A percentile compares a stretch with the other conserved stretches of the same genome.
These are phyloP conservation scores for Chloroclystis v-ata DNA, from an alignment of 2,888 invertebrate genomes.

Conservation along the genomic window DNA sequence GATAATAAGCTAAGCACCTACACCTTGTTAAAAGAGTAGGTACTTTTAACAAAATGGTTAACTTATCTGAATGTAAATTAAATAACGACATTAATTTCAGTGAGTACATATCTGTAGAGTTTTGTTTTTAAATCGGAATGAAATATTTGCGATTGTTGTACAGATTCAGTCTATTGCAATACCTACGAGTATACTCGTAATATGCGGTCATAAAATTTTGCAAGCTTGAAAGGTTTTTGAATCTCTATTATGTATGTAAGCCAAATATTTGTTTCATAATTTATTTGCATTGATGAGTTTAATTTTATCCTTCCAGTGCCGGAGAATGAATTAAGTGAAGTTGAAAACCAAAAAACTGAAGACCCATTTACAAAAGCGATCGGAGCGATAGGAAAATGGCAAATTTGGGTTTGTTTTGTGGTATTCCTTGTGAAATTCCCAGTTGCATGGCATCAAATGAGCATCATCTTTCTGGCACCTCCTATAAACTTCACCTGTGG, in stretches of 20 bases:
- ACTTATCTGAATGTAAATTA: slow-evolving; percentile 25
- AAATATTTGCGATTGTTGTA: not conserved
- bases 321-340: slow-evolving; percentile 55
- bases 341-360: slow-evolving; percentile 48
- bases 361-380: slow-evolving; percentile 84
- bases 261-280: no score
- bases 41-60: slow-evolving; percentile 16
- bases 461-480: slow-evolving; percentile 87
- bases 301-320: slow-evolving; percentile 52
- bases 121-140: slow-evolving; percentile 18
- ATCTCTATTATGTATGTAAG: no score
- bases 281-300: no score
- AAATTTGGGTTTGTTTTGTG: slow-evolving; percentile 82
- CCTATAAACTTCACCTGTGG: slow-evolving; percentile 78
- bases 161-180: no score
- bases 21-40: no score
- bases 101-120: slow-evolving; percentile 26
- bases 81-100: slow-evolving; percentile 27
- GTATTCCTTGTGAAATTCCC: slow-evolving; percentile 86
- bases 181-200: no score
- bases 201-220: no score
- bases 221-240: no score
- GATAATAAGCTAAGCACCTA: no score
- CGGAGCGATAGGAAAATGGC: slow-evolving; percentile 86
- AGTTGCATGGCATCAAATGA: slow-evolving; percentile 88